These are phyloP conservation scores for Pterocles burchelli DNA, from an alignment of 2,113 vertebrate genomes.

Conservation along the genomic window DNA sequence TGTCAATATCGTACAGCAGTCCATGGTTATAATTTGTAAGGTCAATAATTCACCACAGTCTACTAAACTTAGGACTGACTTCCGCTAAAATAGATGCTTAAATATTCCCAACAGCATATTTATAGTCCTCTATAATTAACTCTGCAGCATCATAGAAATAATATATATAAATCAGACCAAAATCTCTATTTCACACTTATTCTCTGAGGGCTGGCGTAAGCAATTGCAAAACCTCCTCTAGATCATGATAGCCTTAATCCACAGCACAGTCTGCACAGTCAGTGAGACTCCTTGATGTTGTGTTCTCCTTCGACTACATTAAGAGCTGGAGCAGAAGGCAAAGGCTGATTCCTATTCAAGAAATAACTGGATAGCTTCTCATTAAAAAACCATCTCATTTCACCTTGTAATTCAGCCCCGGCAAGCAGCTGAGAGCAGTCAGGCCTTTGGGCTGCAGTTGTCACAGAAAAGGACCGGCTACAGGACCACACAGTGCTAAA, in stretches of 20 bases:
- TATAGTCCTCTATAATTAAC: slow-evolving; percentile 35
- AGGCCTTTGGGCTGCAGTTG: neutral
- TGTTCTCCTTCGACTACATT: neutral
- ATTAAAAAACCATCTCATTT: neutral
- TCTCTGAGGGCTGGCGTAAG: neutral
- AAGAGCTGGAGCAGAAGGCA: neutral
- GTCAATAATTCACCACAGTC: slow-evolving; percentile 51
- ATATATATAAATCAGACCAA: neutral
- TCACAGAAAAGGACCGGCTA: neutral
- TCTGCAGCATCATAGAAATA: neutral
- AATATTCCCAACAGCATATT: slow-evolving; percentile 9
- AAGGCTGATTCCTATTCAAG: neutral
- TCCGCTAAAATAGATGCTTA: slow-evolving; percentile 1
- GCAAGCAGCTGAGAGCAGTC: neutral
- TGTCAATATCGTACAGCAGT: neutral
- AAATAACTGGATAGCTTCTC: neutral
- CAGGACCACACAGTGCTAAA: rapidly evolving
- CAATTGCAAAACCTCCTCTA: neutral
- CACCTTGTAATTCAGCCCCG: neutral
- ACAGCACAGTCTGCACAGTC: neutral
- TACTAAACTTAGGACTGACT: slow-evolving; percentile 13
- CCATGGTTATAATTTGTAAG: neutral
- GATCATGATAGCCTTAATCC: neutral
- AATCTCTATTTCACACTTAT: neutral
- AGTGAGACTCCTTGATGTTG: neutral